Base-by-base conservation (phyloP, 2,888 invertebrate genomes). In the Diplazon laetatorius region DNA sequence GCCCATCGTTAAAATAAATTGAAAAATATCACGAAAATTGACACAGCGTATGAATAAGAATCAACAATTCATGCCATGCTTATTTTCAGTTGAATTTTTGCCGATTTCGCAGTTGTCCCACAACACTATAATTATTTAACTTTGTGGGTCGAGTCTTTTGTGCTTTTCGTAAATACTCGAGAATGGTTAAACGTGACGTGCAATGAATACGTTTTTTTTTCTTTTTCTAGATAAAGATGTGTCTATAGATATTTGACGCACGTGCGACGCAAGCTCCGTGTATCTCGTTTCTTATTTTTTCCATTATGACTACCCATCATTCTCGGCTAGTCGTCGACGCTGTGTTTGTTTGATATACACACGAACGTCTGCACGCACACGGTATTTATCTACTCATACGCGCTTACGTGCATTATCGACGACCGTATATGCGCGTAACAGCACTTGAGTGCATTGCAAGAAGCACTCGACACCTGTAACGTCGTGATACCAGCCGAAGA, bases 101-200 rank as follows among this genome's bases (percentile, higher is more conserved):
- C 10, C 44, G 50, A 60, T 35, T 52, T 52, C n/a, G 25, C 50
- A 25, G 25, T 25, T n/a, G 12, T 25, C 50, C 5, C 1, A 52
- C 50, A 25, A 52, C 1, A 2, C 22, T 30, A 30, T 6, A 30
- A 30, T 30, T 30, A 16, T 52, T 60, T 66, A 74, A 42, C 62
- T 62, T 46, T 39, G 42, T 52, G 46, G 22, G 63, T 57, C 16
- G n/a, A n/a, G n/a, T n/a, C n/a, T n/a, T 48, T 25, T 20, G 18
- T 9, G 55, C 46, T 76, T 71, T 60, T 50, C n/a, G 66, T 52
- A 76, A 76, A 66, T 71, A 71, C 52, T 59, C 20, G 50, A 42
- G 63, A 14, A 25, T 20, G 25, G 37, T 30, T 57, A 20, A 12
- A 25, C 46, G 18, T 14, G 62, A 69, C 25, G 60, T 42, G 50